Evolutionary conservation across 1,140 invertebrate genomes (phyloP).

Genomic region (Conus betulinus): DNA sequence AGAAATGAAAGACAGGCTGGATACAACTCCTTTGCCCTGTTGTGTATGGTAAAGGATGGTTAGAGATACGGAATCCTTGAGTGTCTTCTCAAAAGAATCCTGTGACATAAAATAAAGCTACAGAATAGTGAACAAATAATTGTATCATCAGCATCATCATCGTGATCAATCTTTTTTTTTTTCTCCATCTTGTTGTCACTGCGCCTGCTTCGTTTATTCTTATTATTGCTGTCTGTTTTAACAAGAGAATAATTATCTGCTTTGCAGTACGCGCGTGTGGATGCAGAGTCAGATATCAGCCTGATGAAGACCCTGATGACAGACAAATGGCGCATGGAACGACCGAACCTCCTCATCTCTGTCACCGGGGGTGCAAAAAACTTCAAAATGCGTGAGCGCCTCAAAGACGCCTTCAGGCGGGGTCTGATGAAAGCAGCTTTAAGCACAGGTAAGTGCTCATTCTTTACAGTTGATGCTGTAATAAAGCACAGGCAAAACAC

Average conservation of each 20-base stretch:
- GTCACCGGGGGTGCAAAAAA: slow-evolving; percentile 77
- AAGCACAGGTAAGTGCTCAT: slow-evolving; percentile 64
- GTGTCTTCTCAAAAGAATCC: too few relatives aligned
- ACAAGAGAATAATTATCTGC: not conserved
- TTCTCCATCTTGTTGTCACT: not conserved
- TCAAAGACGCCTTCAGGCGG: slow-evolving; percentile 73
- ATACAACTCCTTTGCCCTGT: too few relatives aligned
- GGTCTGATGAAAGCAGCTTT: slow-evolving; percentile 75
- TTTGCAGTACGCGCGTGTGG: slow-evolving; percentile 73
- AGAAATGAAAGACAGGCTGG: too few relatives aligned
- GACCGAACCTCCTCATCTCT: slow-evolving; percentile 76
- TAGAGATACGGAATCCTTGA: too few relatives aligned
- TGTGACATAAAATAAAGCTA: too few relatives aligned
- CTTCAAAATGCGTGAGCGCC: slow-evolving; percentile 73
- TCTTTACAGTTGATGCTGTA: too few relatives aligned
- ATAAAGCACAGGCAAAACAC: too few relatives aligned
- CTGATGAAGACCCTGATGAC: slow-evolving; percentile 70
- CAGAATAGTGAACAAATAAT: too few relatives aligned
- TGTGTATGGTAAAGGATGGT: too few relatives aligned
- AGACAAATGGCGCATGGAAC: slow-evolving; percentile 72
- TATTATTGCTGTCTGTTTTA: not conserved
- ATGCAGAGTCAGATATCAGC: slow-evolving; percentile 67
- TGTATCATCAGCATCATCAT: too few relatives aligned
- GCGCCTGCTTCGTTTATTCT: slow-evolving; percentile 2
- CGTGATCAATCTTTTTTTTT: not conserved